Base-by-base conservation (phyloP, 2,113 vertebrate genomes). In the Dascyllus trimaculatus region DNA sequence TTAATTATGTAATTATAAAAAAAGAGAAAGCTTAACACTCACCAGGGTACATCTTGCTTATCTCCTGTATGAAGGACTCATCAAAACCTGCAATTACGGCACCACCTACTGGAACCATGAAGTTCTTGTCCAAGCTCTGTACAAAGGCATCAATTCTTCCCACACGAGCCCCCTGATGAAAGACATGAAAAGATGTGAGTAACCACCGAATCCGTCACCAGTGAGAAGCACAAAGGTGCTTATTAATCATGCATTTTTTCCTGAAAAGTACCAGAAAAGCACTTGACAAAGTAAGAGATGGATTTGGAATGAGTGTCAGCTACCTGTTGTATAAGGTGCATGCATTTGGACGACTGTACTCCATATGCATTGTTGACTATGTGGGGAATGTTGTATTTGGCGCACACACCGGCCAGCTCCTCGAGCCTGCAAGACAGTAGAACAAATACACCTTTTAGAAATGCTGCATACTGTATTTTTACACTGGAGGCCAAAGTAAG, bases 91-190 rank as follows among this genome's bases (percentile, higher is more conserved):
- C 98, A 80, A 99, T 97, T 83, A 99, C 91, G 92, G 98, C 98
- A 38, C 98, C 98, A 94, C 98, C 98, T 95, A 99, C 98, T 92
- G 98, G 98, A 91, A 99, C 97, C 98, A 99, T 97, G 65, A 99
- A 99, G 94, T 99, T 99, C 94, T 99, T 99, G 93, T 99, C 98
- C 94, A 99, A 89, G 89, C 97, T 99, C 91, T 99, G 98, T n/a
- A 99, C 95, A 85, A 99, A 99, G 77, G 96, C 98, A 24, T 99
- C 98, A 17, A 99, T 96, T 92, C 98, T 95, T 77, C 98, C 98
- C 51, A 97, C 93, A 15, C 96, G 96, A 58, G 97, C 95, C 1
- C 96, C 98, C 97, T 99, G 81, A 88, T 2, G 15, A 46, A 54
- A 71, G 0, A 66, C 11, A 6, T 19, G 35, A 48, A 4, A 57